phyloP scores from a whole-genome alignment of 2,113 vertebrate species.

The Corynorhinus townsendii region DNA sequence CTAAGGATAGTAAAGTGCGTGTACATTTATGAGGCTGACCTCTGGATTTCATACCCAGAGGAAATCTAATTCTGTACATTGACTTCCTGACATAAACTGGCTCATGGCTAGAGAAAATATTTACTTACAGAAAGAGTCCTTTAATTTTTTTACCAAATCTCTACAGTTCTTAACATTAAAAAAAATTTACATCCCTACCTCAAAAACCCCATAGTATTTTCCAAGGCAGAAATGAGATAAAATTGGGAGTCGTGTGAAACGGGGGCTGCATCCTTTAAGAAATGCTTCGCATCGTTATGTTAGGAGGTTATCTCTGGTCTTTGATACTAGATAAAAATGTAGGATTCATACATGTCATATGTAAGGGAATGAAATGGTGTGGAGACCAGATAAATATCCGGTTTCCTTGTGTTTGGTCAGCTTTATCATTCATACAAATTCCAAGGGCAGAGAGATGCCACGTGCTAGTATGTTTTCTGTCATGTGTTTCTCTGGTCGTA shows the following conservation, averaged over 20 bases:
- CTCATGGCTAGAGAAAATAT: not conserved
- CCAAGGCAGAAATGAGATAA: slow-evolving; percentile 14
- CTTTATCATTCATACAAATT: slow-evolving; percentile 54
- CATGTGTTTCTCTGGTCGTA: slow-evolving; percentile 72
- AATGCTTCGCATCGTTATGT: not conserved
- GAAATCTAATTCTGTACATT: not conserved
- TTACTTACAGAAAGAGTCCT: not conserved
- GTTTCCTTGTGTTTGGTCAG: slow-evolving; percentile 39
- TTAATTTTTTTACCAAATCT: not conserved
- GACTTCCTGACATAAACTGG: not conserved
- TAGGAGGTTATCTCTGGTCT: not conserved
- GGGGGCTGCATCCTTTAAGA: not conserved
- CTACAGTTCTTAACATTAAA: not conserved
- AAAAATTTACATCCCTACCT: not conserved
- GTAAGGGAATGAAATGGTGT: slow-evolving; percentile 19
- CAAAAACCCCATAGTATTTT: not conserved
- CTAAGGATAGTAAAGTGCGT: not conserved
- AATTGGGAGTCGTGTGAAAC: not conserved
- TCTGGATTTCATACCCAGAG: not conserved
- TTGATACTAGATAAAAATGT: slow-evolving; percentile 19
- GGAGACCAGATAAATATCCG: slow-evolving; percentile 53
- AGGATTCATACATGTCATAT: not conserved
- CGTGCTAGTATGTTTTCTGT: slow-evolving; percentile 59
- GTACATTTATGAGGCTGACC: not conserved
- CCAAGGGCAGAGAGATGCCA: slow-evolving; percentile 54